Evolutionary conservation across 2,113 vertebrate genomes (phyloP).

Genomic region (Porphyrio hochstetteri): DNA sequence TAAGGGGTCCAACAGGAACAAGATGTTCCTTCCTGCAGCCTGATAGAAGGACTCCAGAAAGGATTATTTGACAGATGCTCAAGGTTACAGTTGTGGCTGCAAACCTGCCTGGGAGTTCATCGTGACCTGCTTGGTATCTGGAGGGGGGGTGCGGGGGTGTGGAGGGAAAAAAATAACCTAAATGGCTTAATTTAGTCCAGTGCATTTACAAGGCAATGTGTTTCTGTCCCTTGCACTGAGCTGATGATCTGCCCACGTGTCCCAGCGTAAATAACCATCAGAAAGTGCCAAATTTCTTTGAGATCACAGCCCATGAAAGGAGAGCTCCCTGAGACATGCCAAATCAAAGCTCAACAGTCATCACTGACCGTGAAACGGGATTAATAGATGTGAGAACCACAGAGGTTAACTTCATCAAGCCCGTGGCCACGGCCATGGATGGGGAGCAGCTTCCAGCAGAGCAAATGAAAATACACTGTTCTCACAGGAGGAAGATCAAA

Average conservation of each 20-base stretch:
- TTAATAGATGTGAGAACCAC: not conserved
- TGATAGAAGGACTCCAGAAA: not conserved
- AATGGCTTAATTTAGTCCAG: not conserved
- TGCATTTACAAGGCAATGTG: not conserved
- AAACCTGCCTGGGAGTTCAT: not conserved
- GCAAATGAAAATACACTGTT: not conserved
- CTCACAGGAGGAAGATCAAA: not conserved
- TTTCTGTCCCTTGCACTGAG: not conserved
- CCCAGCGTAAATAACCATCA: not conserved
- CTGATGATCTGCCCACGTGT: not conserved
- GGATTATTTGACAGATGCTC: not conserved
- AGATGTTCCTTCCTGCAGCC: not conserved
- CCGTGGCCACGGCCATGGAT: not conserved
- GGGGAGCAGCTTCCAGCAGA: not conserved
- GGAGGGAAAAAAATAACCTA: too few species aligned
- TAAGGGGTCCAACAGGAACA: too few species aligned
- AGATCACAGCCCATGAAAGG: not conserved
- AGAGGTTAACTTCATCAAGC: not conserved
- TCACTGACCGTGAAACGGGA: not conserved
- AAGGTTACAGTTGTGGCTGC: not conserved
- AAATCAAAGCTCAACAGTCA: not conserved
- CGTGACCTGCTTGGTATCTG: not conserved
- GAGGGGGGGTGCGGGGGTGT: accelerated
- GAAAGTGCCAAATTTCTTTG: not conserved
- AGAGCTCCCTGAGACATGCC: not conserved